phyloP scores from a whole-genome alignment of 2,113 vertebrate species.

The Cyphomyrus plagiostoma region DNA sequence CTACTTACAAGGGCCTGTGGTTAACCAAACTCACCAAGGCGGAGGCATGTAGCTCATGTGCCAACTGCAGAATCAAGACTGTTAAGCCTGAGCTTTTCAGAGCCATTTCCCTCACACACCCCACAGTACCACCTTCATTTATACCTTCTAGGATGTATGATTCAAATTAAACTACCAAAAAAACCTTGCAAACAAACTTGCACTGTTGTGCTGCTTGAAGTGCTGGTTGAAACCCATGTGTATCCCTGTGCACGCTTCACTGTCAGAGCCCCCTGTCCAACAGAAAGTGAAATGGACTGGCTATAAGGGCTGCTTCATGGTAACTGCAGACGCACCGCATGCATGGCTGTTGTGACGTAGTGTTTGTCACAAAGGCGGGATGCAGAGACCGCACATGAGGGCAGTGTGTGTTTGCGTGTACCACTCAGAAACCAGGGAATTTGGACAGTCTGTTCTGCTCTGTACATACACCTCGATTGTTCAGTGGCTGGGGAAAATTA shows the following conservation, averaged over 20 bases:
- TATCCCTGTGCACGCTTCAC: no score
- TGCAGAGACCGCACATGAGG: background rate
- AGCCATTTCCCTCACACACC: background rate
- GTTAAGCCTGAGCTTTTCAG: background rate
- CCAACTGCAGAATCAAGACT: background rate
- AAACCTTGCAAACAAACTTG: no score
- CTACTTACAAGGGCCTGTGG: background rate
- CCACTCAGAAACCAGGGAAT: background rate
- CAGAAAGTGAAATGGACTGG: background rate
- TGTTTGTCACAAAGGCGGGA: background rate
- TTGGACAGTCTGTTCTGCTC: background rate
- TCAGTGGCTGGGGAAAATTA: background rate
- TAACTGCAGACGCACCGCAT: background rate
- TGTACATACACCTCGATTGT: background rate
- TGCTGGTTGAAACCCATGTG: no score
- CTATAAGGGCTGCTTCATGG: background rate
- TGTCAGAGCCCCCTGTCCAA: background rate
- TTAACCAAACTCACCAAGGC: background rate
- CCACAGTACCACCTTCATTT: background rate
- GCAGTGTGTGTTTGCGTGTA: background rate
- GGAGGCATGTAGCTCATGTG: background rate
- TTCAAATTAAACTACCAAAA: background rate
- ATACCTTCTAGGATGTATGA: background rate
- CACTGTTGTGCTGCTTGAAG: no score
- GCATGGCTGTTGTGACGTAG: background rate